phyloP scores from a whole-genome alignment of 2,888 invertebrate genomes.

The Emmelina monodactyla region DNA sequence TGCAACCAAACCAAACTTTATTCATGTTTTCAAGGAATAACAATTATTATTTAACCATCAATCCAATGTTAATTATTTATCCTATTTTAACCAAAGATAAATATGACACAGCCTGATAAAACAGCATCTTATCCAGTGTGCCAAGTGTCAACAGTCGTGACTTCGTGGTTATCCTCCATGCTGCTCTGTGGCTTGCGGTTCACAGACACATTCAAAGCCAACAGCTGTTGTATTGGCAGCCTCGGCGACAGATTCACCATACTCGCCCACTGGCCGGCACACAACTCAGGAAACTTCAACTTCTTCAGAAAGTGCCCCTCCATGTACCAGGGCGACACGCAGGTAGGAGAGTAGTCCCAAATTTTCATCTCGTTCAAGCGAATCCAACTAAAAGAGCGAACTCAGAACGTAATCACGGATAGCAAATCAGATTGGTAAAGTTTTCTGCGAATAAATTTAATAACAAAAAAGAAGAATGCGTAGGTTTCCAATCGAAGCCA shows the following conservation, averaged over 20 bases:
- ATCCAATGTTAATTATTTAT: too few species aligned
- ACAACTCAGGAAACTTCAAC: slow-evolving; percentile 75
- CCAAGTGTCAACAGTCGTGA: slow-evolving; percentile 44
- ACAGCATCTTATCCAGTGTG: too few species aligned
- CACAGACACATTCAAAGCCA: slow-evolving; percentile 55
- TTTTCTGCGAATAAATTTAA: neutral
- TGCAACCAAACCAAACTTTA: too few species aligned
- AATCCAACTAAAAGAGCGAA: slow-evolving; percentile 66
- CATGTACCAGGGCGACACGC: slow-evolving; percentile 75
- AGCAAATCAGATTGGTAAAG: neutral
- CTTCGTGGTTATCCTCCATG: slow-evolving; percentile 52
- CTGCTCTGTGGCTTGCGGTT: slow-evolving; percentile 58
- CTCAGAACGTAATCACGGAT: too few species aligned
- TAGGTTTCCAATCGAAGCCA: too few species aligned
- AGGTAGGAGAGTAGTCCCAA: slow-evolving; percentile 75
- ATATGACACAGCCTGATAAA: too few species aligned
- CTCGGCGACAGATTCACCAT: slow-evolving; percentile 75
- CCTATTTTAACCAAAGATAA: too few species aligned
- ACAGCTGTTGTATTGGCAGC: slow-evolving; percentile 63
- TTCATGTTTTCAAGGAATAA: too few species aligned
- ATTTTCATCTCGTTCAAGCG: slow-evolving; percentile 71
- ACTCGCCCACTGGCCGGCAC: slow-evolving; percentile 81
- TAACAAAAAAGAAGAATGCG: too few species aligned
- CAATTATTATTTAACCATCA: too few species aligned
- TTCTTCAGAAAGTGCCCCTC: slow-evolving; percentile 74